Base-by-base conservation (phyloP, 2,888 invertebrate species). In the Zele albiditarsus region DNA sequence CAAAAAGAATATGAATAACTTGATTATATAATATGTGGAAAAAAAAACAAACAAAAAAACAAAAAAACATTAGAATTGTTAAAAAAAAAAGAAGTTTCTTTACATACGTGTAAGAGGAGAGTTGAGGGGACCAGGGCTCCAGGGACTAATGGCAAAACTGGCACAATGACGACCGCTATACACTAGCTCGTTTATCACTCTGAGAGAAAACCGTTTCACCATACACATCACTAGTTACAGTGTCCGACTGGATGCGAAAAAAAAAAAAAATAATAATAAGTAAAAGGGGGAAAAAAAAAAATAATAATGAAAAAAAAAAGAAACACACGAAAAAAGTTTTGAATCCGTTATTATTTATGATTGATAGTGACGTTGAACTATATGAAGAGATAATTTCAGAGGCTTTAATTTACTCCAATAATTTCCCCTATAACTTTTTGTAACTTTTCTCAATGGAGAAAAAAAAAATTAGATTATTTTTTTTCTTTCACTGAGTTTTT, bases 321-420 rank as follows among this genome's bases (percentile, higher is more conserved):
- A 38, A 38, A 38, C n/a, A n/a, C n/a, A n/a, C n/a, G 38, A 38
- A 38, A 0, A 38, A 12, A 38, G 12, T 38, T 38, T 20, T 4
- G n/a, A 20, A 53, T 53, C 77, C 78, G 81, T 81, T 80, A 79
- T 79, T 79, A 80, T 66, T 76, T 74, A 77, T 82, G 82, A 82
- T 82, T 81, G 80, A 82, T 81, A 78, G 81, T 80, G 71, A 67
- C 77, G 76, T 80, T 78, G 76, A 80, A 82, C 81, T 81, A 73
- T 72, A 79, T 82, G 79, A 79, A 80, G 77, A 79, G 75, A 71
- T 62, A 77, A 80, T 76, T 71, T 76, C 78, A 80, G 27, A 81
- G 78, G 74, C 71, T 77, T 78, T 72, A 75, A 79, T 77, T 77
- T 73, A 79, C 77, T 73, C 71, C 66, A 73, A 76, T 77, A 73